A percentile compares a stretch with the other conserved stretches of the same genome.
These are phyloP conservation scores for Marronus borbonicus DNA, from an alignment of 2,888 invertebrate species.

Conservation along the genomic window DNA sequence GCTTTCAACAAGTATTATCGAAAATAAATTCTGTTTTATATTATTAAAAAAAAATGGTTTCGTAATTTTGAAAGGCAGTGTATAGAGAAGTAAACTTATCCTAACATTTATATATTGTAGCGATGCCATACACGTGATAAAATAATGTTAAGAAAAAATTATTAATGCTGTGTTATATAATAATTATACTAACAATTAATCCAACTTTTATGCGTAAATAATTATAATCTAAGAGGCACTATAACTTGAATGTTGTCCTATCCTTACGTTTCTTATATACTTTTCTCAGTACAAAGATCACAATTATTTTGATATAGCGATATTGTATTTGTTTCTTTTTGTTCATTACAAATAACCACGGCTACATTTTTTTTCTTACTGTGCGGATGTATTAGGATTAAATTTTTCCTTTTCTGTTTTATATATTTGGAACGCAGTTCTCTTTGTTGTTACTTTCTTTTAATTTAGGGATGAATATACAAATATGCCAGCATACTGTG, in stretches of 20 bases:
- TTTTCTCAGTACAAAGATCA: constrained; percentile 36
- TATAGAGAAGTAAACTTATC: constrained; percentile 22
- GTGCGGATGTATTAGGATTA: constrained; percentile 25
- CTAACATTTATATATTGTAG: constrained; percentile 36
- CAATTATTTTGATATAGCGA: constrained; percentile 3
- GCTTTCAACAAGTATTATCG: too few species aligned
- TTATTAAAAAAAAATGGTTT: too few species aligned
- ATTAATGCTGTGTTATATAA: constrained; percentile 42
- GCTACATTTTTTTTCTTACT: too few species aligned
- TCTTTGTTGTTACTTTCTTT: constrained; percentile 21
- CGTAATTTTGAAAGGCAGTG: constrained; percentile 33
- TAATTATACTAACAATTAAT: constrained; percentile 39
- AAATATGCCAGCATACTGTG: constrained; percentile 43
- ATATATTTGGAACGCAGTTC: constrained; percentile 6
- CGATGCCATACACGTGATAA: constrained; percentile 46
- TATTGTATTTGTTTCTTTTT: constrained; percentile 15
- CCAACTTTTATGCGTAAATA: constrained; percentile 43
- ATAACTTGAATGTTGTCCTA: constrained; percentile 39
- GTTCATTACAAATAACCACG: not conserved
- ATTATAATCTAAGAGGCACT: constrained; percentile 37
- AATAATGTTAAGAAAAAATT: constrained; percentile 44
- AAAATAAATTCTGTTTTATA: too few species aligned
- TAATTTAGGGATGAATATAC: constrained; percentile 24
- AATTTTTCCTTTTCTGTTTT: constrained; percentile 15
- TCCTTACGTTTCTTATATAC: constrained; percentile 34